phyloP scores from a whole-genome alignment of 2,113 vertebrate species.

The Coregonus clupeaformis region DNA sequence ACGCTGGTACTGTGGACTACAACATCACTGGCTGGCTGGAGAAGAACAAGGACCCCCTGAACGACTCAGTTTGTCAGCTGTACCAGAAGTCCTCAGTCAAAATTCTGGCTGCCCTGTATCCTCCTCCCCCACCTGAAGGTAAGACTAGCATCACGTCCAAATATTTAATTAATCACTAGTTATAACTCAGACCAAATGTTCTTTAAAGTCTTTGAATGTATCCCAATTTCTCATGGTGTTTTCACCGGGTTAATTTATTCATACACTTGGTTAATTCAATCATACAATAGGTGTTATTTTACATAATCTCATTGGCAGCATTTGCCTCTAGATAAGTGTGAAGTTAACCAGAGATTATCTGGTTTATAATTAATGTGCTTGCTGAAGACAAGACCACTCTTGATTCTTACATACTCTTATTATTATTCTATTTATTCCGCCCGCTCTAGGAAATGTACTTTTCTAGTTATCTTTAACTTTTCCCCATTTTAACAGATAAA shows the following conservation, averaged over 20 bases:
- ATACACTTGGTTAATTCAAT: no score
- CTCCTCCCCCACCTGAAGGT: constrained; percentile 33
- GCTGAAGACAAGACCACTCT: neutral
- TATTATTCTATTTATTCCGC: constrained; percentile 18
- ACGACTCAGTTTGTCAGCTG: constrained; percentile 82
- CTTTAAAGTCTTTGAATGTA: neutral
- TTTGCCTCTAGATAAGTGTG: no score
- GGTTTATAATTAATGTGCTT: no score
- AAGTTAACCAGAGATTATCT: no score
- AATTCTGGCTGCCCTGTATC: constrained; percentile 57
- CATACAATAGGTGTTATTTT: no score
- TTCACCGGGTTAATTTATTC: no score
- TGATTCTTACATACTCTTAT: neutral
- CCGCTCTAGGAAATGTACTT: constrained; percentile 32
- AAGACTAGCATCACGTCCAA: neutral
- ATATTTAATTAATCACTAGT: neutral
- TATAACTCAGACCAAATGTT: neutral
- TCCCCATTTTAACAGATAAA: constrained; percentile 48
- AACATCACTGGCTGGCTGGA: constrained; percentile 88
- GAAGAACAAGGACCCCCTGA: constrained; percentile 92
- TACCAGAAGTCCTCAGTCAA: constrained; percentile 74
- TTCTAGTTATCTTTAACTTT: constrained; percentile 11
- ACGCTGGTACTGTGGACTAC: constrained; percentile 88
- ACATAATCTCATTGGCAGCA: no score
- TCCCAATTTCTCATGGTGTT: neutral